Evolutionary conservation across 2,797 vertebrate species (phyloP).

Genomic region (Coluber constrictor): DNA sequence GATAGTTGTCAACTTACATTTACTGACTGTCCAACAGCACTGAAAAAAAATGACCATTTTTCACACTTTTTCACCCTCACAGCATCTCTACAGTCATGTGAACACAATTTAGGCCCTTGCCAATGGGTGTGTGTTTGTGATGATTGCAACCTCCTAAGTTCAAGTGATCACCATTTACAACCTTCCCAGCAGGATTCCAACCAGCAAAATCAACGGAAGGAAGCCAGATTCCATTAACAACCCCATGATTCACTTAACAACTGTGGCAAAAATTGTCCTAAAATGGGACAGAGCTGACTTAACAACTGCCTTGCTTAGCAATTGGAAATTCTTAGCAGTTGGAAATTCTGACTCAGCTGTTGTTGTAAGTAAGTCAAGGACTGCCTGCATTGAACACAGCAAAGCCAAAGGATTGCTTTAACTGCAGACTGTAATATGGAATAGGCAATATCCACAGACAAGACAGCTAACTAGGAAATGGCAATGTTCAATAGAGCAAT

Average conservation of each 20-base stretch:
- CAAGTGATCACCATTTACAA: neutral
- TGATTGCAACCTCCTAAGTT: neutral
- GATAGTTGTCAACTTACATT: neutral
- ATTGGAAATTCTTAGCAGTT: neutral
- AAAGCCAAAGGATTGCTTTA: neutral
- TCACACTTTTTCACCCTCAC: neutral
- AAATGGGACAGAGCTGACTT: neutral
- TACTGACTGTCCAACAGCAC: neutral
- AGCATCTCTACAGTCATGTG: neutral
- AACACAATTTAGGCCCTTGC: too few relatives aligned
- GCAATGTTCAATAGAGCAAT: neutral
- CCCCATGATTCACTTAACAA: neutral
- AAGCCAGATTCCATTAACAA: too few relatives aligned
- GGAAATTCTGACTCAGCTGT: neutral
- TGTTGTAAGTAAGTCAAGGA: neutral
- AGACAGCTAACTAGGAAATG: neutral
- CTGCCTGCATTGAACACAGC: neutral
- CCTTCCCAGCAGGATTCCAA: neutral
- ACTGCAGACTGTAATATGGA: neutral
- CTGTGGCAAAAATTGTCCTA: neutral
- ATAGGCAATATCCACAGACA: neutral
- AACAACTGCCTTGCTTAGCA: neutral
- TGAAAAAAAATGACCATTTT: neutral
- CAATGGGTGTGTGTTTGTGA: neutral
- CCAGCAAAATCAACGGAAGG: too few relatives aligned